Evolutionary conservation across 2,888 invertebrate genomes (phyloP), one percentile per base, ranked within the genome.

Genomic region (Scrobipalpa atriplicella): DNA sequence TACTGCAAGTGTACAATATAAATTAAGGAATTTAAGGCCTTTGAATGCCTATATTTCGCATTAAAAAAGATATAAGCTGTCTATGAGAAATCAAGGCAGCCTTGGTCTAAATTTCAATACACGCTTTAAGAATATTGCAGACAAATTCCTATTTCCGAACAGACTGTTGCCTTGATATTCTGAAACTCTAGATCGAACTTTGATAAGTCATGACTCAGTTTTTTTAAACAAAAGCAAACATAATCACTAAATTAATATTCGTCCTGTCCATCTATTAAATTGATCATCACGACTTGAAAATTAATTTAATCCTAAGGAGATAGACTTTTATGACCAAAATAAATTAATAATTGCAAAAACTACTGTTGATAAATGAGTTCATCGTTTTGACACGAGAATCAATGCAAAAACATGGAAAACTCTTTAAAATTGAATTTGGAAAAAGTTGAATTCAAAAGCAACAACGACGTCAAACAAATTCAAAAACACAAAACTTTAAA

Each of bases 141-240:
- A 73, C 71, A 70, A 47, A 62, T 47, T 62, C 70, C 71, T 74
- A 74, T 84, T 84, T 82, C 81, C 79, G 21, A 78, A 83, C 71
- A 75, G 73, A 72, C 71, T 71, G 75, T 78, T 75, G 74, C 86
- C 86, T 86, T 86, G 85, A 79, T 86, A 85, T 84, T 84, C 77
- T 77, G 75, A 80, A 83, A 79, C 71, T 76, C 73, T 78, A 80
- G 78, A 77, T 76, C 76, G 73, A 73, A 69, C 18, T 64, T 16
- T 77, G 72, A 73, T 70, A 66, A 77, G 69, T 84, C 85, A 82
- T 85, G 85, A 83, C 80, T 79, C 66, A 36, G 16, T 6, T 47
- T 58, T 63, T 62, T 62, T 47, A 21, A 61, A 60, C 65, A 61
- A 65, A 65, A n/a, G 39, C 29, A 56, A 56, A 61, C 56, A 19